phyloP scores from a whole-genome alignment of 2,113 vertebrate species.

The Athene noctua region DNA sequence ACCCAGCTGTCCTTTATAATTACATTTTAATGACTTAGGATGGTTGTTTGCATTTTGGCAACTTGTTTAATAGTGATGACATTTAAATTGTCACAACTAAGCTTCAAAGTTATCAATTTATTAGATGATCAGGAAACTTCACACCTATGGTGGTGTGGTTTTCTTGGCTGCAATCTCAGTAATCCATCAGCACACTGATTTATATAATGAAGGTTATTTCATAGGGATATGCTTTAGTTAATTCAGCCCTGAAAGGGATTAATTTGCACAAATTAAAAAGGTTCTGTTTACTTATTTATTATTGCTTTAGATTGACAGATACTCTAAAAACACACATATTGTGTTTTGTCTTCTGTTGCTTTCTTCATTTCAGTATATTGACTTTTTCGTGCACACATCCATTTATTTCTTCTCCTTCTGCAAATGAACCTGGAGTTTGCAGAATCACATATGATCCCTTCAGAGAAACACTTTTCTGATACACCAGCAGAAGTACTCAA shows the following conservation, averaged over 20 bases:
- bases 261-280: conserved; percentile 24
- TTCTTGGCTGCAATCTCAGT: conserved; percentile 53
- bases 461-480: not conserved
- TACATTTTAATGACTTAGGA: conserved; percentile 67
- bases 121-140: conserved; percentile 62
- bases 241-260: conserved; percentile 46
- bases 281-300: conserved; percentile 57
- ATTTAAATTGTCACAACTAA: conserved; percentile 71
- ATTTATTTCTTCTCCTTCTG: not conserved
- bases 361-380: conserved; percentile 30
- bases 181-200: conserved; percentile 41
- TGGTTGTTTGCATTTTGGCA: conserved; percentile 67
- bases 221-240: conserved; percentile 37
- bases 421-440: conserved; percentile 40
- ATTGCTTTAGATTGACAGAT: conserved; percentile 45
- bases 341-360: conserved; percentile 26
- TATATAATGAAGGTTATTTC: conserved; percentile 43
- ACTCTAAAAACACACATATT: conserved; percentile 49
- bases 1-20: conserved; percentile 68
- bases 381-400: not conserved
- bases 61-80: conserved; percentile 70
- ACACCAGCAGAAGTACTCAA: not conserved
- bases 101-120: conserved; percentile 67
- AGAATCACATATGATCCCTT: not conserved
- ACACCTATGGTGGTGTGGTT: conserved; percentile 15